Conservation (phyloP, 2,113 vertebrate genomes). For the Candoia aspera region DNA sequence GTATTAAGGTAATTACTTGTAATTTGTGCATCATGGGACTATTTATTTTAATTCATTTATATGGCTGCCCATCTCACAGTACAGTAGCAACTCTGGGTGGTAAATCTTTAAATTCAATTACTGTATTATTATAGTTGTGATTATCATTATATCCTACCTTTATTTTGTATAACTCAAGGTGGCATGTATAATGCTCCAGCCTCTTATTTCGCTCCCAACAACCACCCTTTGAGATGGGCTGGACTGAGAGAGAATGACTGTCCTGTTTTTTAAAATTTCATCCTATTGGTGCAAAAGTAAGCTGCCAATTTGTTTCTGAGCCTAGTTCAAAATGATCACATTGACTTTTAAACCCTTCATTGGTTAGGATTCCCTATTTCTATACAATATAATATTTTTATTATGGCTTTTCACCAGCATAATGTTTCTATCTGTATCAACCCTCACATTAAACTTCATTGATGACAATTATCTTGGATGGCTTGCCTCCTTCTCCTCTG, state of each 20-base stretch:
- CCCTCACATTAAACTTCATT: neutral
- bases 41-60: neutral
- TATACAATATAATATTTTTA: neutral
- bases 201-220: neutral
- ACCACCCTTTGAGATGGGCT: neutral
- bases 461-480: neutral
- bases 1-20: neutral
- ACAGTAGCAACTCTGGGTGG: neutral
- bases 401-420: neutral
- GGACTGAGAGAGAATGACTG: neutral
- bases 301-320: neutral
- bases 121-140: neutral
- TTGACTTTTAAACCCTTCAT: neutral
- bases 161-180: neutral
- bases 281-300: neutral
- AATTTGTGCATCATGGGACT: neutral
- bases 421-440: neutral
- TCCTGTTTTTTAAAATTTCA: neutral
- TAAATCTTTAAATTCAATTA: neutral
- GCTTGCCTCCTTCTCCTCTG: neutral
- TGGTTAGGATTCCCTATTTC: neutral
- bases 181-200: neutral
- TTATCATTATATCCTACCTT: neutral
- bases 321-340: neutral
- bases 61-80: neutral